Evolutionary conservation across 2,888 invertebrate species (phyloP), one percentile per base, ranked within the genome.

Genomic region (Nasonia oneida): DNA sequence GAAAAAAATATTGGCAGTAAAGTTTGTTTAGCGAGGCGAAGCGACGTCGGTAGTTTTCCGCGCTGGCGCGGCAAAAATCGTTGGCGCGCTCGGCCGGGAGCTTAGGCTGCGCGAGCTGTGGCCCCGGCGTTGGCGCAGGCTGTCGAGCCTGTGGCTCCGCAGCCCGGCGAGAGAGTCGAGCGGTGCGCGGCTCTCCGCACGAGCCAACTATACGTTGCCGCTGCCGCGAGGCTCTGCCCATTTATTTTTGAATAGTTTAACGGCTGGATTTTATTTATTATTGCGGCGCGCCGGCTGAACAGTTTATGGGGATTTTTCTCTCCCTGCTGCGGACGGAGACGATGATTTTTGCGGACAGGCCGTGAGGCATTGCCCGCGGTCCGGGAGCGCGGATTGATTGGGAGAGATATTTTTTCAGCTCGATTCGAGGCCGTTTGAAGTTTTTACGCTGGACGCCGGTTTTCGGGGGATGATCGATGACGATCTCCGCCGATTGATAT

Each of bases 71-170:
- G 89, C 76, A 74, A 89, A 89, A 88, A 83, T 89, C 87, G 86
- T 86, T 83, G 87, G 84, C 47, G 74, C 80, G 76, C 64, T 47
- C 71, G 42, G 50, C 14, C 87, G 80, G 88, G 5, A 91, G 92
- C 92, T 92, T 92, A 88, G 88, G 91, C 91, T 92, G 91, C 88
- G 47, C 42, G 89, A 85, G 88, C 88, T 90, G 89, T 91, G 88
- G 88, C 89, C 88, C 87, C 88, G 88, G 88, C 78, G 53, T 86
- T 83, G 57, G 12, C n/a, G 57, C 10, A 71, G 88, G 88, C 90
- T 89, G 88, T 73, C 23, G 33, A 14, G 61, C 39, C 85, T 85
- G 83, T 81, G 77, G 83, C 14, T 61, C 73, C 29, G n/a, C 6
- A 74, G 64, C 42, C 81, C 74, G 33, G 64, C 57, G 42, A 61